Base-by-base conservation (phyloP, 2,113 vertebrate species). In the Thymallus thymallus region DNA sequence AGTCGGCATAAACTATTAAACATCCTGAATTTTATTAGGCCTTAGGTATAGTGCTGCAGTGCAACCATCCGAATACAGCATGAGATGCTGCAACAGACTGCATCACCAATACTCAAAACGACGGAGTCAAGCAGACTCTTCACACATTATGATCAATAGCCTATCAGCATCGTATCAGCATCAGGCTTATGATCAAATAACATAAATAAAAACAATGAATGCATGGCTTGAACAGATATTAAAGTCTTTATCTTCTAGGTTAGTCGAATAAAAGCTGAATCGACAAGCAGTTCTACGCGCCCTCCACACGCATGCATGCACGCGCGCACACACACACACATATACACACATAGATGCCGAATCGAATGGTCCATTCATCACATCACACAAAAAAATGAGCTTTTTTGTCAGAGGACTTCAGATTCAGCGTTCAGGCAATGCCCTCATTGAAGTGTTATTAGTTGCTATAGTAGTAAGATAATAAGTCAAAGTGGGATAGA, bases 321-420 rank as follows among this genome's bases (percentile, higher is more conserved):
- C 69, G 58, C 69, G 61, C 55, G 14, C 26, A 29, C 51, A 32
- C 48, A 30, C 69, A n/a, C n/a, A n/a, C n/a, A n/a, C n/a, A n/a
- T n/a, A n/a, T n/a, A n/a, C n/a, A n/a, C n/a, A n/a, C n/a, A n/a
- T n/a, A n/a, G n/a, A n/a, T n/a, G 26, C 6, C 23, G 6, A 64
- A 22, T 24, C 62, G 22, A 24, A 24, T 13, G 23, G 7, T 64
- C 23, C 62, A 26, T 29, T 26, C 48, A 51, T 51, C 62, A 29
- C 23, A 64, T 60, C 9, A 64, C 62, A 64, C 62, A 64, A 41
- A 64, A 41, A 41, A 41, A 64, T 64, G 1, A 4, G n/a, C 23
- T n/a, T 13, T n/a, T 18, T n/a, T 61, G 58, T 61, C n/a, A 9
- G 58, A 64, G 29, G 22, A 64, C 12, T 6, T n/a, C 16, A n/a